A percentile compares a stretch with the other conserved stretches of the same genome.
Evolutionary conservation across 2,888 invertebrate species (phyloP).

Genomic region (Eulithis testata): DNA sequence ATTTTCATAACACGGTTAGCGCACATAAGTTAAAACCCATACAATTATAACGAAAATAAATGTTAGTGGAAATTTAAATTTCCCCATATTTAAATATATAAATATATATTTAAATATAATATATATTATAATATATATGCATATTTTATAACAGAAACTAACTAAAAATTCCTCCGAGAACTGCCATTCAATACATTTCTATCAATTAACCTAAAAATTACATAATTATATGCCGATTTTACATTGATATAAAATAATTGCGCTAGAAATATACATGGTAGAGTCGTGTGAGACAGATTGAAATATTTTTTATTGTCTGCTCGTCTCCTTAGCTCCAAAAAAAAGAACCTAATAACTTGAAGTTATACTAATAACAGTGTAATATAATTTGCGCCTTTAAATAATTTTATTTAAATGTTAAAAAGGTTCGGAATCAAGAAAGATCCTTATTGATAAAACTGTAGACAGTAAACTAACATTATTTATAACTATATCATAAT

Average conservation of each 20-base stretch:
- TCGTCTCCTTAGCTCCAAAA: conserved; percentile 15
- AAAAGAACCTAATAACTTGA: conserved; percentile 1
- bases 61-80: too few species aligned
- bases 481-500: not conserved
- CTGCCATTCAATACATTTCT: conserved; percentile 5
- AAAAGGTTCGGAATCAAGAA: conserved; percentile 7
- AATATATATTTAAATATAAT: too few species aligned
- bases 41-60: too few species aligned
- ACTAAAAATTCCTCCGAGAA: conserved; percentile 12
- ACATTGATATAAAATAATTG: conserved; percentile 17
- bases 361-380: conserved; percentile 2
- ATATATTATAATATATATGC: too few species aligned
- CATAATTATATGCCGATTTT: conserved; percentile 20
- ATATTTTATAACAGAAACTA: conserved; percentile 2
- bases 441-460: not conserved
- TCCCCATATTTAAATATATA: too few species aligned
- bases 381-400: not conserved
- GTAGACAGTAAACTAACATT: conserved; percentile 4
- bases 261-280: conserved; percentile 5
- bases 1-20: not conserved
- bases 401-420: conserved; percentile 10
- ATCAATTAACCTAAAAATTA: conserved; percentile 6
- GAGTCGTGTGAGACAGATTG: conserved; percentile 13
- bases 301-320: conserved; percentile 27
- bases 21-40: too few species aligned